Percentiles rank a stretch among this genome's conserved stretches.
phyloP scores from a whole-genome alignment of 2,797 vertebrate species.

The Premnoplex brunnescens region DNA sequence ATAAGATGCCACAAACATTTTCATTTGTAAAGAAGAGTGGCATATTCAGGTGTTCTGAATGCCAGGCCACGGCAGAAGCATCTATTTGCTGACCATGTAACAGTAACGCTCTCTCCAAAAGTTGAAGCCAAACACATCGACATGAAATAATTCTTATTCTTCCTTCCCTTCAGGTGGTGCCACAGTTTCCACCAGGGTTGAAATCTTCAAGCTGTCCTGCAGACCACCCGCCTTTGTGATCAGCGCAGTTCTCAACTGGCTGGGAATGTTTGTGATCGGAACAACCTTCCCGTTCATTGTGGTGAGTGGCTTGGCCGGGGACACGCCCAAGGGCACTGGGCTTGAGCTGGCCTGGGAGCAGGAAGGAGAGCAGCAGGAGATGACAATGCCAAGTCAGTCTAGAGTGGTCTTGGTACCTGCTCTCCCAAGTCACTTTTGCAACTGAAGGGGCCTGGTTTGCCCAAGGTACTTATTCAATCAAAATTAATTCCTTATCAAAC shows the following conservation, averaged over 20 bases:
- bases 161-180: slow-evolving; percentile 82
- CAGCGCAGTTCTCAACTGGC: slow-evolving; percentile 84
- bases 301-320: slow-evolving; percentile 70
- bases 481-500: neutral
- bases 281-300: slow-evolving; percentile 89
- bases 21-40: neutral
- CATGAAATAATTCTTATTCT: neutral
- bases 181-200: slow-evolving; percentile 83
- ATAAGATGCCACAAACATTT: neutral
- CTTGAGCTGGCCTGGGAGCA: fast-evolving
- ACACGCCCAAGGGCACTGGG: neutral
- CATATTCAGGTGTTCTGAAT: neutral
- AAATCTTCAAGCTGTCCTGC: slow-evolving; percentile 87
- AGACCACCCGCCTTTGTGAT: slow-evolving; percentile 89
- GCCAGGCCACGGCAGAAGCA: neutral
- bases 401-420: neutral
- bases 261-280: slow-evolving; percentile 84
- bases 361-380: neutral
- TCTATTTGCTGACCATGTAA: neutral
- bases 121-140: neutral
- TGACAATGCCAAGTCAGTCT: neutral
- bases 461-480: neutral
- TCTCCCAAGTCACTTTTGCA: neutral
- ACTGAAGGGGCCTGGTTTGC: neutral
- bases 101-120: neutral